Base-by-base conservation (phyloP, 2,888 invertebrate species). In the Tolmerus cingulatus region DNA sequence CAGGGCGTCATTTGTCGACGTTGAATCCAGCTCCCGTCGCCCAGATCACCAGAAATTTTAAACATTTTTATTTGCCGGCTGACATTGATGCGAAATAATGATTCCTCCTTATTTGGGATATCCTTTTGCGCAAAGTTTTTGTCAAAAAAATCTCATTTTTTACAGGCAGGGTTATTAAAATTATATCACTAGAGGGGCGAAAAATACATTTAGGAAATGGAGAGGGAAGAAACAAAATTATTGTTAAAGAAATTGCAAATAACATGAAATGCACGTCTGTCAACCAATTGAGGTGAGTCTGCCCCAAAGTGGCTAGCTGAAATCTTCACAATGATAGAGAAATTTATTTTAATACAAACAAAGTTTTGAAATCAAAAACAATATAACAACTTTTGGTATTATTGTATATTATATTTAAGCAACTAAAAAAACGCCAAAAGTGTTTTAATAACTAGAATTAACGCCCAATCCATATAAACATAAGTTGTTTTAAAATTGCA, bases 61-160 rank as follows among this genome's bases (percentile, higher is more conserved):
- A 55, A 81, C 55, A 55, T 81, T 81, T 40, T 55, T 81, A 81
- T 81, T 81, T 81, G 81, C 34, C 27, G 34, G 81, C n/a, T 81
- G 81, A 81, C 81, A 55, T 81, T 81, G 81, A 81, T 81, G 81
- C 81, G 81, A 81, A 81, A 81, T 81, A 81, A 81, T 81, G 81
- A 81, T 40, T 51, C 55, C 81, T 81, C 46, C 66, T 81, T 78
- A 78, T 81, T 81, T 55, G n/a, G 14, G 16, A 55, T 55, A 81
- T 55, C 81, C 55, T 55, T 81, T 55, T 81, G 30, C 14, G 55
- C 37, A 55, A 55, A 27, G 19, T 57, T 57, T 57, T 23, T 57
- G 57, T 23, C 57, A 66, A 55, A 66, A 27, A 66, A 66, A 66
- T 66, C 66, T 27, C 66, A 66, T 66, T 66, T 66, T 66, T 66